A percentile compares a stretch with the other conserved stretches of the same genome.
Evolutionary conservation across 2,113 vertebrate genomes (phyloP).

Genomic region (Elachura formosa): DNA sequence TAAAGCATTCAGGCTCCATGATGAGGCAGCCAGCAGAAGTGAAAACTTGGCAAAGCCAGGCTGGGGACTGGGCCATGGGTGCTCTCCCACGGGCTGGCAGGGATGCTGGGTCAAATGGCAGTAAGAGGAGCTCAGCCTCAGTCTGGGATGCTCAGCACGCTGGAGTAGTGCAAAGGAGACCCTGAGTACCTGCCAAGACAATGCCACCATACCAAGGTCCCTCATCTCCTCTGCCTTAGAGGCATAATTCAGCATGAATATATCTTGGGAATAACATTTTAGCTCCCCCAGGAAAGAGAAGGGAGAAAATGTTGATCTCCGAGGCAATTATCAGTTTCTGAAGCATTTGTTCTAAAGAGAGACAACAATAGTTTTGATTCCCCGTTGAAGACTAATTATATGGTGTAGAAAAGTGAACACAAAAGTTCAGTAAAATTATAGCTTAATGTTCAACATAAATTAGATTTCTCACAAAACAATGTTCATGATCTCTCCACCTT

Average conservation of each 20-base stretch:
- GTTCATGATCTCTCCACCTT: conserved; percentile 4
- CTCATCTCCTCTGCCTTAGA: neutral
- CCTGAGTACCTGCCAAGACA: neutral
- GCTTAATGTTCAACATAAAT: conserved; percentile 60
- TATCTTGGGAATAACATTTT: neutral
- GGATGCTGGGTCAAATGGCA: neutral
- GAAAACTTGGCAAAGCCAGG: neutral
- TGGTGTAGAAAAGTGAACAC: conserved; percentile 57
- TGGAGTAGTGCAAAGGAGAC: neutral
- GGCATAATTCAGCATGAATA: neutral
- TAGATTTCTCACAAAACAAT: conserved; percentile 58
- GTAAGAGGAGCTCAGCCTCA: neutral
- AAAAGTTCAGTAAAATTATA: conserved; percentile 63
- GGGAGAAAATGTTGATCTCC: conserved; percentile 18
- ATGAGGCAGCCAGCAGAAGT: neutral
- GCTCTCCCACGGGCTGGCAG: neutral
- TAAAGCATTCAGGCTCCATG: neutral
- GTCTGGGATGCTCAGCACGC: neutral
- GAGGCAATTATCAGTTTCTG: conserved; percentile 62
- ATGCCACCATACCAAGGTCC: neutral
- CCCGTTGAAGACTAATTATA: conserved; percentile 63
- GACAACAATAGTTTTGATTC: conserved; percentile 62
- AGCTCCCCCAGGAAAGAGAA: neutral
- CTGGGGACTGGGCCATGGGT: neutral
- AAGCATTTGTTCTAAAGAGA: conserved; percentile 54